Conservation (phyloP, 1,140 invertebrate genomes). For the Drosophila orosa region DNA sequence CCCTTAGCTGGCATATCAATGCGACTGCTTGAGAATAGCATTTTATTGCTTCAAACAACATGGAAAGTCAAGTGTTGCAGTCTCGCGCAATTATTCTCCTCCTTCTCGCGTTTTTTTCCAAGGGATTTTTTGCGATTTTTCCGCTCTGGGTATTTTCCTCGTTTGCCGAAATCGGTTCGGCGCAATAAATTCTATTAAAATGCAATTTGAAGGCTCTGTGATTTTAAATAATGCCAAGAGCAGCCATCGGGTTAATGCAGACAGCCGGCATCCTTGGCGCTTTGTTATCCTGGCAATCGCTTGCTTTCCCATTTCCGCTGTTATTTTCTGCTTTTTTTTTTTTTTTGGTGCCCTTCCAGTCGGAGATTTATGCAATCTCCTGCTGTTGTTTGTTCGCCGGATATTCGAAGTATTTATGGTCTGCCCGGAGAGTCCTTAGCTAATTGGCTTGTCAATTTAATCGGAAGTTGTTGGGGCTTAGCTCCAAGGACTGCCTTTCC, state of each 20-base stretch:
- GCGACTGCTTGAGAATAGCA: conserved; percentile 68
- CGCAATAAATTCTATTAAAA: conserved; percentile 83
- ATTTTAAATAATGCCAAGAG: conserved; percentile 79
- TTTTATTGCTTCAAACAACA: conserved; percentile 77
- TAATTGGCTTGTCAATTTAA: conserved; percentile 59
- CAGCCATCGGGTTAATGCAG: conserved; percentile 65
- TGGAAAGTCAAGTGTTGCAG: conserved; percentile 82
- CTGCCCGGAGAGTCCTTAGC: conserved; percentile 41
- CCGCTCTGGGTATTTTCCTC: conserved; percentile 20
- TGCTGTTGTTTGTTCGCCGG: conserved; percentile 41
- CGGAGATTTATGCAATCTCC: conserved; percentile 69
- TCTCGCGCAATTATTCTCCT: conserved; percentile 61
- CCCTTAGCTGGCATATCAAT: conserved; percentile 44
- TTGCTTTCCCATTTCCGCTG: conserved; percentile 11
- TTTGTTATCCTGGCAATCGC: conserved; percentile 53
- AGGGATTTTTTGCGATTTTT: conserved; percentile 14
- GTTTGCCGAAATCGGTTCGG: conserved; percentile 62
- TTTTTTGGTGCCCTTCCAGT: conserved; percentile 22
- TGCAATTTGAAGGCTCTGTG: conserved; percentile 81
- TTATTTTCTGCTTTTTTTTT: conserved; percentile 4
- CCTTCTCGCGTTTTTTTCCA: not conserved
- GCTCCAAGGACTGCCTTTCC: not conserved
- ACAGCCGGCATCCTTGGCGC: conserved; percentile 32
- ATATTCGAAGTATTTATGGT: conserved; percentile 57
- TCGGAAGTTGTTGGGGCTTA: conserved; percentile 34